phyloP scores from a whole-genome alignment of 2,797 vertebrate genomes.

The Enteromius paludinosus region DNA sequence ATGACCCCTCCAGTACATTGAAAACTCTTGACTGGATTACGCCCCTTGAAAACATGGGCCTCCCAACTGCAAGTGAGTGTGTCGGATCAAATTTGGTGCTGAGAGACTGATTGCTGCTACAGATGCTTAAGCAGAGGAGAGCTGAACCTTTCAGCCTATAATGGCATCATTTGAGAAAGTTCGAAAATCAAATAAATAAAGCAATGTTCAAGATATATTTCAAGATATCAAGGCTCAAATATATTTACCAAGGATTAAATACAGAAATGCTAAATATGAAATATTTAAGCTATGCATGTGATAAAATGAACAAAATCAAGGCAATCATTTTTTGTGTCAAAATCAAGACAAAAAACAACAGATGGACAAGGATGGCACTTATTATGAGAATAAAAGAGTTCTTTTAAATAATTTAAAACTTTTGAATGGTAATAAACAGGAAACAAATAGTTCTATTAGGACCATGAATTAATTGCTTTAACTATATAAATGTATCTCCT shows the following conservation, averaged over 20 bases:
- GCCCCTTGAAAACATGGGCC: constrained; percentile 67
- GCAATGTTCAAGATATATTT: neutral
- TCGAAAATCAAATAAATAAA: neutral
- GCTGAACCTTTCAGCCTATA: constrained; percentile 66
- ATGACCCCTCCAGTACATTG: constrained; percentile 38
- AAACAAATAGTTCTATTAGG: neutral
- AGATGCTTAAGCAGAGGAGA: constrained; percentile 67
- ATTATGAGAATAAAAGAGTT: no score
- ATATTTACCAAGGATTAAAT: neutral
- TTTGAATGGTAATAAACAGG: neutral
- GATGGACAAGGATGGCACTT: neutral
- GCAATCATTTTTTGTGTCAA: neutral
- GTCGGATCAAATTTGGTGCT: constrained; percentile 38
- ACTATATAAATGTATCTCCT: neutral
- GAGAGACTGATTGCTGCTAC: constrained; percentile 72
- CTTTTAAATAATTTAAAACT: neutral
- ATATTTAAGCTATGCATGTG: neutral
- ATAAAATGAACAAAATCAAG: neutral
- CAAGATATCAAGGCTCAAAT: neutral
- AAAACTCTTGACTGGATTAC: constrained; percentile 52
- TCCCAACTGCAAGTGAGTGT: constrained; percentile 45
- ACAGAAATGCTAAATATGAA: neutral
- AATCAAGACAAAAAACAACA: neutral
- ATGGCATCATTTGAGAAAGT: constrained; percentile 71
- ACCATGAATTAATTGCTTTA: neutral